Base-by-base conservation (phyloP, 2,113 vertebrate species). In the Etheostoma cragini region DNA sequence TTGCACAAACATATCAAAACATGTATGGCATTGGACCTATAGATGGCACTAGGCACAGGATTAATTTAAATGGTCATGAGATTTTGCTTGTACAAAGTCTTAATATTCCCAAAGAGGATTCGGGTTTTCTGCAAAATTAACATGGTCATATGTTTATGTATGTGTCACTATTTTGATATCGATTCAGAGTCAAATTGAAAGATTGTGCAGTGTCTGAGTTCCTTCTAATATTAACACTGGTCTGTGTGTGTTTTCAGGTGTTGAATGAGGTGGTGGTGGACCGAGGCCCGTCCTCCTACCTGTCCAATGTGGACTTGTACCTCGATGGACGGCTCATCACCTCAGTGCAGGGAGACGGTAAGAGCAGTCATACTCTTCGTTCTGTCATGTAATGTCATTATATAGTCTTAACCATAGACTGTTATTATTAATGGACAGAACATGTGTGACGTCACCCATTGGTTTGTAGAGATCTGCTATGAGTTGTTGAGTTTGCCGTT, bases 231-330 rank as follows among this genome's bases (percentile, higher is more conserved):
- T 45, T n/a, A 21, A 53, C 15, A 47, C 3, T 70, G 16, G 24
- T 60, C 15, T 72, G 16, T 74, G 13, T 49, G 26, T 78, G 16
- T 72, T 3, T 56, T 2, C 81, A 96, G 95, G 96, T 96, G 66
- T 72, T 96, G 63, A 96, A 96, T 74, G 96, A 96, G 84, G 95
- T 96, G 77, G 96, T 96, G 58, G 95, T 96, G 68, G 96, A 96
- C 87, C 87, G 96, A 82, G 96, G 96, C 3, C 95, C 96, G 0
- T 96, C 96, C 22, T 95, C 96, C 60, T 96, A 96, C 89, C 91
- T 96, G 77, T 96, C 96, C 45, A 96, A 96, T 0, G 95, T 96
- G 22, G 96, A 96, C 80, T 69, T 96, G 72, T 96, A 96, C 82
- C 93, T 96, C 8, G 94, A 96, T 22, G 95, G 95, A 65, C 92